Evolutionary conservation across 92 coral and sea anemone genomes (phyloP), one percentile per base, ranked within the genome.

Genomic region (Muricea muricata): DNA sequence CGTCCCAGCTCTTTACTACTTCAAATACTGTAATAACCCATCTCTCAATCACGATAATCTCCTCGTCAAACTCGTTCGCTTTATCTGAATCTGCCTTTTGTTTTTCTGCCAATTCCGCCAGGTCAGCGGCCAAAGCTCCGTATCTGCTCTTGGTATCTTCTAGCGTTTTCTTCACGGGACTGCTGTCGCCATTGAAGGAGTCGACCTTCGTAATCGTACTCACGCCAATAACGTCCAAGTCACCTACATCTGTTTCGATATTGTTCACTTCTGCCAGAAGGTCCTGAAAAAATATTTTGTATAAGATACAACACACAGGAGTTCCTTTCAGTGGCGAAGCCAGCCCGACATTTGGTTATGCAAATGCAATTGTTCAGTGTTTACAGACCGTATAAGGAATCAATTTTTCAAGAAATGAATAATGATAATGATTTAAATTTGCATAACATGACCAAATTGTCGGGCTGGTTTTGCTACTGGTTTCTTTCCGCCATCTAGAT

Each of bases 1-100:
- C 90, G 12, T 94, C 93, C 99, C 97, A 96, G 84, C 40, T 70
- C 33, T 90, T 93, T 76, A 92, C 92, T 17, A 72, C 76, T 55
- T 85, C 94, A 35, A 81, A 84, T 40, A 79, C 70, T 20, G 65
- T 89, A 9, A 86, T 81, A 9, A 86, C 80, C 99, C 99, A 96
- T 26, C 83, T 92, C 78, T 94, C 90, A 48, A 96, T 90, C 35
- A 93, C 93, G 37, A 83, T 87, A 75, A 96, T 82, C 32, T 87
- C 90, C 23, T 94, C 98, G 65, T 88, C 88, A 66, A 96, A 77
- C 63, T 96, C 89, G 33, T 87, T 90, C 11, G 93, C 98, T 69
- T 92, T 92, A 40, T 40, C 83, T 30, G 83, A 56, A 23, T 78
- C 71, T 35, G 55, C 55, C 37, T 78, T 78, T 29, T 78, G 83